phyloP scores from a whole-genome alignment of 2,113 vertebrate genomes.

The Polypterus senegalus region DNA sequence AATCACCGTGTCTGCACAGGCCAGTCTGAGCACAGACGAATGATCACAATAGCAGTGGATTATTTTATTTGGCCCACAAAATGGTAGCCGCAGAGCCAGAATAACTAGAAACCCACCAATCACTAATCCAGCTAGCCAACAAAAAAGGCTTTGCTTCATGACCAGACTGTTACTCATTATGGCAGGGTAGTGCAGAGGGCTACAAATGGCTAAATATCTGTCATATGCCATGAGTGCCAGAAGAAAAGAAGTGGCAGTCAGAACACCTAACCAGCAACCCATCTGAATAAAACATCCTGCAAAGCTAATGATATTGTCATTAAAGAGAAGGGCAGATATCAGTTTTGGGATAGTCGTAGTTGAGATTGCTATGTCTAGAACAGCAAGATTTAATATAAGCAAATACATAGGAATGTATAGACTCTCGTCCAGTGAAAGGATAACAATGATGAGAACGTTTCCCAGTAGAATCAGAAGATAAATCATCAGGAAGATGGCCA shows the following conservation, averaged over 20 bases:
- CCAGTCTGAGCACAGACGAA: not conserved
- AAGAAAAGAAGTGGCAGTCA: too few relatives aligned
- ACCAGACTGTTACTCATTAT: slow-evolving; percentile 5
- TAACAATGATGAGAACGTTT: slow-evolving; percentile 3
- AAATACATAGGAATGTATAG: slow-evolving; percentile 15
- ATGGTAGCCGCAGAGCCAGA: not conserved
- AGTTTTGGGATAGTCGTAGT: slow-evolving; percentile 10
- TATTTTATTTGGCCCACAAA: slow-evolving; percentile 6
- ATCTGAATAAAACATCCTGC: slow-evolving; percentile 10
- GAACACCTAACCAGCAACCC: not conserved
- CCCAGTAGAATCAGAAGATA: slow-evolving; percentile 1
- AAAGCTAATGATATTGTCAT: slow-evolving; percentile 5
- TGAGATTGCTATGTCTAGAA: slow-evolving; percentile 3
- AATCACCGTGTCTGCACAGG: slow-evolving; percentile 3
- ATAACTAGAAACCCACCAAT: not conserved
- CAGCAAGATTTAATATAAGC: slow-evolving; percentile 2
- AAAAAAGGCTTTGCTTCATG: not conserved
- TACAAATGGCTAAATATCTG: slow-evolving; percentile 14
- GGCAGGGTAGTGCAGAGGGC: slow-evolving; percentile 4
- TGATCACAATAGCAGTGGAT: slow-evolving; percentile 1
- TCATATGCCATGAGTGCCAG: slow-evolving; percentile 1
- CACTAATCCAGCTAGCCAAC: slow-evolving; percentile 4
- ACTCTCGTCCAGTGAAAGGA: not conserved
- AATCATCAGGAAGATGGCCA: slow-evolving; percentile 4
- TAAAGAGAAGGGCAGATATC: not conserved